A percentile compares a stretch with the other conserved stretches of the same genome.
Evolutionary conservation across 2,113 vertebrate species (phyloP).

Genomic region (Neodontobutis hainanensis): DNA sequence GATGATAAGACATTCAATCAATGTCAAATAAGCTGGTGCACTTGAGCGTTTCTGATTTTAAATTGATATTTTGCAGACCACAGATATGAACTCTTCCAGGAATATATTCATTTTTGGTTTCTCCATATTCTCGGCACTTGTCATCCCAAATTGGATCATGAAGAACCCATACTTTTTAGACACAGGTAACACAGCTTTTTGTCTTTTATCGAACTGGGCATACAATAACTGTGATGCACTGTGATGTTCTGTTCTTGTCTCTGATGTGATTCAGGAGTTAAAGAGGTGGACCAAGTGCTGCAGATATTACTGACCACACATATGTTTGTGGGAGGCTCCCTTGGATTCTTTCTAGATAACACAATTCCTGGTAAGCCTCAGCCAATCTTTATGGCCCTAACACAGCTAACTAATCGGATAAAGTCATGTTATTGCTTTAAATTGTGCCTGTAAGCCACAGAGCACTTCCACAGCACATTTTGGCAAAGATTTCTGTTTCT

Average conservation of each 20-base stretch:
- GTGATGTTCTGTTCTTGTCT: constrained; percentile 16
- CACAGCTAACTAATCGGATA: neutral
- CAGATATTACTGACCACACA: constrained; percentile 89
- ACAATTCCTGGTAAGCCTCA: constrained; percentile 87
- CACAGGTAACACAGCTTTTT: constrained; percentile 80
- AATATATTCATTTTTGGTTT: constrained; percentile 96
- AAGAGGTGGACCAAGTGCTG: constrained; percentile 89
- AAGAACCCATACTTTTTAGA: constrained; percentile 79
- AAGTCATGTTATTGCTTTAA: neutral
- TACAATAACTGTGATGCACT: neutral
- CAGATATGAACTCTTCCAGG: constrained; percentile 94
- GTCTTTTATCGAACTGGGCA: neutral
- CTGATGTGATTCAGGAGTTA: constrained; percentile 75
- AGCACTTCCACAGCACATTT: neutral
- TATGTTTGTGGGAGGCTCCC: constrained; percentile 93
- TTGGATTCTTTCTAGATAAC: constrained; percentile 92
- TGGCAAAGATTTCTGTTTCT: neutral
- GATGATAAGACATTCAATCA: neutral
- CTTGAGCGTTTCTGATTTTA: neutral
- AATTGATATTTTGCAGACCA: constrained; percentile 75
- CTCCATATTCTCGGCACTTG: constrained; percentile 87
- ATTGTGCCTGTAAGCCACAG: neutral
- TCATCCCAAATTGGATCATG: constrained; percentile 87
- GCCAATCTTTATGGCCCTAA: neutral
- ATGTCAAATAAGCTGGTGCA: neutral